Evolutionary conservation across 2,888 invertebrate genomes (phyloP), one percentile per base, ranked within the genome.

Genomic region (Agelastica alni): DNA sequence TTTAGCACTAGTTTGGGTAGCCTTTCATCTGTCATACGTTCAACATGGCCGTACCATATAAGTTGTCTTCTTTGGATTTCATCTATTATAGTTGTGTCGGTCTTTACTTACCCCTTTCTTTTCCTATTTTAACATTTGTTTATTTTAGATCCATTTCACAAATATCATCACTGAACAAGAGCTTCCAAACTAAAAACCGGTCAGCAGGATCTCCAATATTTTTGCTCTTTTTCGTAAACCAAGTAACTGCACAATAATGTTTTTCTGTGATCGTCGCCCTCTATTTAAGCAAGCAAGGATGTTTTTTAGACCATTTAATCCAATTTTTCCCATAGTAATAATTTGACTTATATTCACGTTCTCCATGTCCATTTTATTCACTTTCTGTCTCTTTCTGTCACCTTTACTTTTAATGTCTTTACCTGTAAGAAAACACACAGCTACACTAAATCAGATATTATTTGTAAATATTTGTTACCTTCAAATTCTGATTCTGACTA

Each of bases 261-360:
- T 54, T 36, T 54, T 36, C 37, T 43, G 34, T 48, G 30, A 30
- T 43, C 48, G 42, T 36, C 53, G 43, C 14, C 53, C 53, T 54
- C 36, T 54, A 37, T 48, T 54, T 32, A 26, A 47, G 22, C 34
- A 42, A 34, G 42, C 31, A 47, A 43, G n/a, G n/a, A n/a, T n/a
- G 46, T 47, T 41, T 16, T 42, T 53, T 47, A 17, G 53, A 18
- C 46, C 48, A 53, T 30, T 49, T 48, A 31, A 37, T 39, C 30
- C 39, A 30, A 30, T 49, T 54, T 54, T 44, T 44, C 13, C 44
- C 44, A 37, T 20, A 47, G 26, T 26, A 41, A 30, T 49, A 44
- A 20, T 49, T 49, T 28, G 39, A 49, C 26, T 37, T 39, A 43
- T n/a, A 13, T 48, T 12, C 17, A 30, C 48, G n/a, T n/a, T n/a